Percentiles rank a stretch among this genome's conserved stretches.
Conservation (phyloP, 2,113 vertebrate genomes). For the Crotalus horridus region DNA sequence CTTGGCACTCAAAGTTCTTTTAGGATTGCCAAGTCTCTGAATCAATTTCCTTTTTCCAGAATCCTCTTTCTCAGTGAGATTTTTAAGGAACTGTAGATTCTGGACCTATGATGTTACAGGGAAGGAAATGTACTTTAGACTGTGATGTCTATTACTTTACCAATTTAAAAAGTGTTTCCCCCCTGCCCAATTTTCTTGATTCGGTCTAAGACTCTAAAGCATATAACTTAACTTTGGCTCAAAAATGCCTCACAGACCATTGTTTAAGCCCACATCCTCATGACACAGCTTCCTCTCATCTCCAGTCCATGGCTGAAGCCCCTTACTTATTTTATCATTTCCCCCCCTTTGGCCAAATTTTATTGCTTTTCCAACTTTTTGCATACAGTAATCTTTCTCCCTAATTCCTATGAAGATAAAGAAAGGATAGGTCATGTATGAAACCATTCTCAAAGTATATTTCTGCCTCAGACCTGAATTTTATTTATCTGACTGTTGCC, state of each 20-base stretch:
- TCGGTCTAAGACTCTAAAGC: not conserved
- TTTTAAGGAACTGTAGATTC: not conserved
- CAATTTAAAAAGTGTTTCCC: not conserved
- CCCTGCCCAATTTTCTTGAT: not conserved
- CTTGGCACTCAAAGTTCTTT: not conserved
- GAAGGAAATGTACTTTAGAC: not conserved
- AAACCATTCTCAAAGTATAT: not conserved
- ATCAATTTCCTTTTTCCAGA: not conserved
- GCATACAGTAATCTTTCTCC: not conserved
- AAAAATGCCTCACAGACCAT: not conserved
- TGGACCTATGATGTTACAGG: not conserved
- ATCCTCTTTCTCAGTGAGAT: not conserved
- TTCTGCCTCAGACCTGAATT: not conserved
- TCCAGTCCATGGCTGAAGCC: not conserved
- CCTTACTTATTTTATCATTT: not conserved
- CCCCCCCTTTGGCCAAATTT: not conserved
- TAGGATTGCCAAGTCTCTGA: not conserved
- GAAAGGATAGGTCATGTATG: not conserved
- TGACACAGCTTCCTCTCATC: not conserved
- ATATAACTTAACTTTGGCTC: not conserved
- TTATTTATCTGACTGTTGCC: not conserved
- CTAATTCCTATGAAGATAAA: not conserved
- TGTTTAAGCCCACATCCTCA: not conserved
- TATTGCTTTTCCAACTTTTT: not conserved
- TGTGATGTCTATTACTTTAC: not conserved